phyloP scores from a whole-genome alignment of 2,113 vertebrate species.

The Misgurnus anguillicaudatus region DNA sequence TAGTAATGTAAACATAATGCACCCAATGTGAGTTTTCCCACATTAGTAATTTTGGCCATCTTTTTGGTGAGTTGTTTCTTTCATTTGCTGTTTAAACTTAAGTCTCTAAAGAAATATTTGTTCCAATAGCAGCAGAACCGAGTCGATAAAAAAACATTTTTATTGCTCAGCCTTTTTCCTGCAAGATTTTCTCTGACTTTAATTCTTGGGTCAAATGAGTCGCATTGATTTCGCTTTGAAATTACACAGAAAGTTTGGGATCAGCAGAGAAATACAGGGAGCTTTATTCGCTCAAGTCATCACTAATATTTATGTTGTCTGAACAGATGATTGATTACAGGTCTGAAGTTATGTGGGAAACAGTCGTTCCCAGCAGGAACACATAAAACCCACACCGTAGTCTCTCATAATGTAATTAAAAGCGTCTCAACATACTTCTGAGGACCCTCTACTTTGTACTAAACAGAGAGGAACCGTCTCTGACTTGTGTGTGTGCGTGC shows the following conservation, averaged over 20 bases:
- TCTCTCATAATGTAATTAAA: constrained; percentile 41
- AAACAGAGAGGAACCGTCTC: neutral
- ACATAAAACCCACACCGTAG: constrained; percentile 51
- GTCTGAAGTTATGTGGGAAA: constrained; percentile 38
- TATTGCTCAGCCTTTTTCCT: too few species aligned
- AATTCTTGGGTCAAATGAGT: too few species aligned
- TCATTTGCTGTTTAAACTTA: too few species aligned
- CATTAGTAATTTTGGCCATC: too few species aligned
- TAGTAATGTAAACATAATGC: neutral
- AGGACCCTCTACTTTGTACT: neutral
- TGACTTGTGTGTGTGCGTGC: too few species aligned
- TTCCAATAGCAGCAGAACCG: too few species aligned
- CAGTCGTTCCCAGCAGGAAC: constrained; percentile 54
- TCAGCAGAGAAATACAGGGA: constrained; percentile 9
- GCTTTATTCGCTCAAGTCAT: neutral
- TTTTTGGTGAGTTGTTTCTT: too few species aligned
- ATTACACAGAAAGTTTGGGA: neutral
- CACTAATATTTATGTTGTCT: constrained; percentile 34
- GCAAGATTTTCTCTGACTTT: too few species aligned
- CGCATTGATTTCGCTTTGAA: too few species aligned
- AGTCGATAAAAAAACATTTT: too few species aligned
- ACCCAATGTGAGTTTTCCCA: too few species aligned
- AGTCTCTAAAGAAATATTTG: too few species aligned
- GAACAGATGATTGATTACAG: constrained; percentile 34
- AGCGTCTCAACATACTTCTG: neutral